Evolutionary conservation across 1,140 invertebrate species (phyloP), one percentile per base, ranked within the genome.

Genomic region (Antheraea pernyi): DNA sequence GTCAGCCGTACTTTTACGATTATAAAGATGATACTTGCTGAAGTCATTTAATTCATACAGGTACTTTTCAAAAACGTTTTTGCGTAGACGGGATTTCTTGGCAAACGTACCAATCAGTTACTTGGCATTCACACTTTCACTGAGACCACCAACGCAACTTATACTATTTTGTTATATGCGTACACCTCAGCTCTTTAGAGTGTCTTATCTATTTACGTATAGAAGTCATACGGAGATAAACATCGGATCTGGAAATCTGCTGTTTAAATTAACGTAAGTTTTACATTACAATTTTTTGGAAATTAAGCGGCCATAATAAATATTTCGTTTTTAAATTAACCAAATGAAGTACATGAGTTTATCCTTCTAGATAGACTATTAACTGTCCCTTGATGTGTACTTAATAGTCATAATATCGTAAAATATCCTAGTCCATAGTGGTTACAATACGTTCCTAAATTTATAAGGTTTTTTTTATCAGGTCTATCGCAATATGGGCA

Each of bases 221-320:
- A 80, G 83, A 72, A 81, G 86, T 22, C 82, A 87, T 60, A 85
- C 83, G 63, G 88, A 87, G 70, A 85, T 87, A 19, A 89, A 83
- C 65, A 84, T 92, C 69, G 84, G 90, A 67, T 86, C 87, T 4
- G 82, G 88, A 0, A 90, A 83, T 73, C 73, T 92, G 22, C 79
- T 92, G 42, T 77, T 93, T 19, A 92, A 92, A 77, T 74, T 93
- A 39, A 76, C 82, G 92, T 93, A 80, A 88, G 83, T 82, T 53
- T 1, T 16, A 13, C 13, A n/a, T n/a, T 53, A 2, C 5, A 16
- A 30, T 2, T 30, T 30, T 30, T 4, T 30, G 22, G 22, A 30
- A 2, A 30, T 1, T 2, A 1, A 30, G 1, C 1, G 22, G 4
- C 22, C 22, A 4, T 30, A 1, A 1, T 30, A 30, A 30, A 42